A percentile compares a stretch with the other conserved stretches of the same genome.
These are phyloP conservation scores for Coptodon bakossiorum DNA, from an alignment of 2,113 vertebrate species.

Conservation along the genomic window DNA sequence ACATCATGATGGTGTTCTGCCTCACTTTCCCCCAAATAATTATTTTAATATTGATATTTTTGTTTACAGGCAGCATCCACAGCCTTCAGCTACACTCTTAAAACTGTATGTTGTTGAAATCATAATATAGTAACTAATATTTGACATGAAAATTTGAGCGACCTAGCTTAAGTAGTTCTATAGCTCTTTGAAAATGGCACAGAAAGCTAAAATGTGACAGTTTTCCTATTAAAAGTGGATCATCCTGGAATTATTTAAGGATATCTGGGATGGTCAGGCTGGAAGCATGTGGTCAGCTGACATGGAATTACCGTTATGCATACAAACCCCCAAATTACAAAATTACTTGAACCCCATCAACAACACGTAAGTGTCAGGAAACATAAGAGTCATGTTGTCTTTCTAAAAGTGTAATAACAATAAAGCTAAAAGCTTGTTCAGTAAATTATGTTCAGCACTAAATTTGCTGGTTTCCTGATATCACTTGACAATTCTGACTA, in stretches of 20 bases:
- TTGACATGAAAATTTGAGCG: background rate
- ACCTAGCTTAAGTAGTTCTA: background rate
- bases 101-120: background rate
- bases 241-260: background rate
- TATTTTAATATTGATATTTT: background rate
- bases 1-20: background rate
- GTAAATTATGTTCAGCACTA: background rate
- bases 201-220: background rate
- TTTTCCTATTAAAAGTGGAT: background rate
- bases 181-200: background rate
- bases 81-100: background rate
- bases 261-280: background rate
- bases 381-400: background rate
- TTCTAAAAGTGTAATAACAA: background rate
- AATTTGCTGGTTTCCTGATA: background rate
- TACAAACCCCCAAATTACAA: background rate
- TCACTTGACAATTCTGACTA: background rate
- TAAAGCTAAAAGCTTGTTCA: background rate
- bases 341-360: background rate
- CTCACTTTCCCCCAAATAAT: background rate
- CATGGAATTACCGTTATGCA: background rate
- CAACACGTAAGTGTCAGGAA: background rate
- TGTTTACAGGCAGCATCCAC: background rate
- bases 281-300: background rate
- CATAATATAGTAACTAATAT: background rate